Conservation (phyloP, 2,113 vertebrate species). For the Lophius piscatorius region DNA sequence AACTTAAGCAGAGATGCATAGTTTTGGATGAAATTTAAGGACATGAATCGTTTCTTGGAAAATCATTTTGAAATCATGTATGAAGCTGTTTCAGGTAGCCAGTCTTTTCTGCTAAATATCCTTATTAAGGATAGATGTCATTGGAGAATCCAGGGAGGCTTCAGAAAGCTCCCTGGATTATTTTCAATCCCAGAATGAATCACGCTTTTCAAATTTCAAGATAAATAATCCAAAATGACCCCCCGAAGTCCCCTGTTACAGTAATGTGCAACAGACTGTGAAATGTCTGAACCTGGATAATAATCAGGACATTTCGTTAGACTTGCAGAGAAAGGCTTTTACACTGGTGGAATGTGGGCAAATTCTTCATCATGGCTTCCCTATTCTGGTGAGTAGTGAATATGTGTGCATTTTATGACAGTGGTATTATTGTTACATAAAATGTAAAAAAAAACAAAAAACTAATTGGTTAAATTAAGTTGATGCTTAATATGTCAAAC, state of each 20-base stretch:
- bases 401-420: slow-evolving; percentile 25
- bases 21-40: no score
- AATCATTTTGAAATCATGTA: no score
- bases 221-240: slow-evolving; percentile 50
- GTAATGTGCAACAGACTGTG: slow-evolving; percentile 70
- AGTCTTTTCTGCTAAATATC: slow-evolving; percentile 10
- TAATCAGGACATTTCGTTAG: slow-evolving; percentile 62
- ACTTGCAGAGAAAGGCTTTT: slow-evolving; percentile 33
- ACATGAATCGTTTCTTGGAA: no score
- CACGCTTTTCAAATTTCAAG: slow-evolving; percentile 20
- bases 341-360: slow-evolving; percentile 18
- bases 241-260: slow-evolving; percentile 49
- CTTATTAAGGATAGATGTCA: not conserved
- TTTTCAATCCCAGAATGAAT: slow-evolving; percentile 24
- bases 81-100: no score
- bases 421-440: not conserved
- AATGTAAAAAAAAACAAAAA: no score
- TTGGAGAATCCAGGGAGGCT: no score
- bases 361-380: slow-evolving; percentile 48
- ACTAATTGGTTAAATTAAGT: no score
- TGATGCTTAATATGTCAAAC: no score
- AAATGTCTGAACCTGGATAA: slow-evolving; percentile 63
- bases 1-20: no score
- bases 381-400: slow-evolving; percentile 28
- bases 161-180: slow-evolving; percentile 10